Evolutionary conservation across 2,113 vertebrate species (phyloP).

Genomic region (Cyanistes caeruleus): DNA sequence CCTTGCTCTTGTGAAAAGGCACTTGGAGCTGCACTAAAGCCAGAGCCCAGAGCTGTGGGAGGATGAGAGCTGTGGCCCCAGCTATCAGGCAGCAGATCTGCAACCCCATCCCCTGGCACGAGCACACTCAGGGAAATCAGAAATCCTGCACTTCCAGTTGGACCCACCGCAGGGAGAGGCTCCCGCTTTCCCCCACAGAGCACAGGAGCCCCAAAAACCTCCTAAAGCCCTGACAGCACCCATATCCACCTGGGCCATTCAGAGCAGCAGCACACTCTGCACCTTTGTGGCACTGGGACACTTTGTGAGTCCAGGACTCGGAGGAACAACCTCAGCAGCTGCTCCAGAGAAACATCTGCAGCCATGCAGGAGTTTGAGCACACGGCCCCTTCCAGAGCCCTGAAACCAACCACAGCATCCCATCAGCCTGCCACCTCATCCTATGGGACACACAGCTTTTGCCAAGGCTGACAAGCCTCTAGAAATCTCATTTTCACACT

Average conservation of each 20-base stretch:
- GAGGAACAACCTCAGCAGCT: neutral
- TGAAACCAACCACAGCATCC: neutral
- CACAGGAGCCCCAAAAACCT: neutral
- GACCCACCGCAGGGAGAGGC: neutral
- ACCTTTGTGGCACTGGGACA: neutral
- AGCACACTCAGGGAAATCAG: neutral
- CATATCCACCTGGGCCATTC: rapidly evolving
- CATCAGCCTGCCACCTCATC: neutral
- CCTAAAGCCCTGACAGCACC: rapidly evolving
- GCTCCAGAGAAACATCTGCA: neutral
- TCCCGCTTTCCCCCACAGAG: neutral
- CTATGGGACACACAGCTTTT: neutral
- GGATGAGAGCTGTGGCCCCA: neutral
- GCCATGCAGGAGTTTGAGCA: neutral
- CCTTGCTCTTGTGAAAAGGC: neutral
- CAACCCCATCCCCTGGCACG: neutral
- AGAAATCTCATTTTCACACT: neutral
- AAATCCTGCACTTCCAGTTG: neutral
- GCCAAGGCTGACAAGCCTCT: neutral
- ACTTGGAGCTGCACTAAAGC: neutral
- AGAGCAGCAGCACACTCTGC: rapidly evolving
- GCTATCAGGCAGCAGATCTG: constrained; percentile 4
- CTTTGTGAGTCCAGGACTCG: rapidly evolving
- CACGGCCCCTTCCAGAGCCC: neutral
- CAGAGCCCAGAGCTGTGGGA: neutral